phyloP scores from a whole-genome alignment of 2,797 vertebrate species.

The Ctenopoma multispine region DNA sequence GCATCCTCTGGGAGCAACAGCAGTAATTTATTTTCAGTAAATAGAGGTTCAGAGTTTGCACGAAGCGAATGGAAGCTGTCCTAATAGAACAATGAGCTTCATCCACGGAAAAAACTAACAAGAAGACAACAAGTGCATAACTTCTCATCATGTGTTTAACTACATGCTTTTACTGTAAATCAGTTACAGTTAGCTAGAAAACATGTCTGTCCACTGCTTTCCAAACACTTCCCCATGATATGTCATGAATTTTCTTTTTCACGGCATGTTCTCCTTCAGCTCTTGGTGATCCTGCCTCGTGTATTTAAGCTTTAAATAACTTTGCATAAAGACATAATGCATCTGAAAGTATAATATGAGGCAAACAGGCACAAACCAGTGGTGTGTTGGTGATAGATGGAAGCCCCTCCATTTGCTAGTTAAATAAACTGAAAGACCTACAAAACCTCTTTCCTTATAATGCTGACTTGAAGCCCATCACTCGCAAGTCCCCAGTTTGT shows the following conservation, averaged over 20 bases:
- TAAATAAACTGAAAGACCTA: too few relatives aligned
- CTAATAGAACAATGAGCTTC: neutral
- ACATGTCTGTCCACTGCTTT: neutral
- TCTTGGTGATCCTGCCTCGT: neutral
- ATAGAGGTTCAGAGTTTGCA: conserved; percentile 5
- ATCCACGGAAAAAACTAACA: conserved; percentile 1
- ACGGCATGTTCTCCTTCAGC: neutral
- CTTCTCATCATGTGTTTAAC: conserved; percentile 1
- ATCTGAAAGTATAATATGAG: neutral
- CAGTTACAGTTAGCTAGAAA: neutral
- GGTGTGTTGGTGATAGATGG: neutral
- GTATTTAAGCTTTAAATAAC: neutral
- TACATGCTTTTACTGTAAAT: neutral
- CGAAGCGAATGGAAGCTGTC: conserved; percentile 5
- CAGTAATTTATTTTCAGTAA: conserved; percentile 34
- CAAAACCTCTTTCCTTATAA: too few relatives aligned
- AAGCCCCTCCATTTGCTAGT: too few relatives aligned
- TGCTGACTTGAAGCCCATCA: too few relatives aligned
- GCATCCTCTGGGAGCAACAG: conserved; percentile 1
- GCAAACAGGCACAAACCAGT: neutral
- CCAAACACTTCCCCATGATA: neutral
- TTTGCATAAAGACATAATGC: neutral
- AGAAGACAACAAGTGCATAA: neutral
- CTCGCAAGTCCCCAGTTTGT: too few relatives aligned
- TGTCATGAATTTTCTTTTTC: neutral